Evolutionary conservation across 2,797 vertebrate genomes (phyloP).

Genomic region (Rhinoraja longicauda): DNA sequence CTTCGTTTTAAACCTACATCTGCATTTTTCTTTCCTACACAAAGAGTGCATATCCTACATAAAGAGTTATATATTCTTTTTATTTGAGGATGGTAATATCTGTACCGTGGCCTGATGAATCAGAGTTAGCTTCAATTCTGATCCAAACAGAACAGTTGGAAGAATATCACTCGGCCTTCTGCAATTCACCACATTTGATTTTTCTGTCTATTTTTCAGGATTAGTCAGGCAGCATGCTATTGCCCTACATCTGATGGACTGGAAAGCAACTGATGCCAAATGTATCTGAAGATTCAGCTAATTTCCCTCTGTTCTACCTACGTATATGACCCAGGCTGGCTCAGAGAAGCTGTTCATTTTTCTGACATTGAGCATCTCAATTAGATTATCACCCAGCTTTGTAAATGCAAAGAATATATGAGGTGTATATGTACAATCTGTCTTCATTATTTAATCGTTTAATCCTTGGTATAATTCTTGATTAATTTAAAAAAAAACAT

Average conservation of each 20-base stretch:
- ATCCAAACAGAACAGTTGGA: not conserved
- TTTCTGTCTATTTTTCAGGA: not conserved
- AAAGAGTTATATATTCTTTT: not conserved
- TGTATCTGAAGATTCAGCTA: not conserved
- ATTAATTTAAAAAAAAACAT: no score
- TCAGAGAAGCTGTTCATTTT: not conserved
- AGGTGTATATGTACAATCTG: not conserved
- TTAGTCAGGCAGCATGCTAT: not conserved
- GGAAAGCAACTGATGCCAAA: not conserved
- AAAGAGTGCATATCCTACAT: no score
- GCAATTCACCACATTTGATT: not conserved
- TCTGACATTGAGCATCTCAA: not conserved
- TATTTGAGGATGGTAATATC: not conserved
- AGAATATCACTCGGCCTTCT: not conserved
- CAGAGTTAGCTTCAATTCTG: not conserved
- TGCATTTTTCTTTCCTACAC: no score
- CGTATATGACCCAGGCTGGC: not conserved
- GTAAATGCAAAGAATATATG: not conserved
- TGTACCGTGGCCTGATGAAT: not conserved
- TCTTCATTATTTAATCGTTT: not conserved
- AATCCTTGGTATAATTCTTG: not conserved
- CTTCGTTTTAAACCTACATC: no score
- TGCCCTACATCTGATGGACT: not conserved
- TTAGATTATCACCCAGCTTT: not conserved
- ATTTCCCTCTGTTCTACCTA: not conserved